Percentiles rank a stretch among this genome's conserved stretches.
These are phyloP conservation scores for Galerucella nymphaeae DNA, from an alignment of 2,888 invertebrate species.

Conservation along the genomic window DNA sequence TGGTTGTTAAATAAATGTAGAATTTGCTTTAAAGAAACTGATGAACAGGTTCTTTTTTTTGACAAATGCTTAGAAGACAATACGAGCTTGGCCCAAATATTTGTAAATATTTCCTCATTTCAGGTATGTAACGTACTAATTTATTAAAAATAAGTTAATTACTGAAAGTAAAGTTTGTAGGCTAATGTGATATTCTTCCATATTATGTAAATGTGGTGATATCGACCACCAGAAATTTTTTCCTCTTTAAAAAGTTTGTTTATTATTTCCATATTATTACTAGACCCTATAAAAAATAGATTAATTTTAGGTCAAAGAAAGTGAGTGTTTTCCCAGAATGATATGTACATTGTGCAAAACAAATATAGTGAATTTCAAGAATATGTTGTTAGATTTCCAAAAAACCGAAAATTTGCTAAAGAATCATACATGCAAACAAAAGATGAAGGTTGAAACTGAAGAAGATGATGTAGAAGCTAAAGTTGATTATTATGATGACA, in stretches of 20 bases:
- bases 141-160: neutral
- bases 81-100: constrained; percentile 31
- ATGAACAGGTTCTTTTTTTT: constrained; percentile 26
- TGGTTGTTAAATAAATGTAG: constrained; percentile 21
- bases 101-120: constrained; percentile 31
- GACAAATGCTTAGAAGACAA: constrained; percentile 29
- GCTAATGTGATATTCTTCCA: too few relatives aligned
- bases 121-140: constrained; percentile 19
- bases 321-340: constrained; percentile 26
- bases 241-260: neutral
- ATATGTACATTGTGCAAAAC: constrained; percentile 31
- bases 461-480: constrained; percentile 11
- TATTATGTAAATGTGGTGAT: too few relatives aligned
- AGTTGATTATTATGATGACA: constrained; percentile 9
- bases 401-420: constrained; percentile 27
- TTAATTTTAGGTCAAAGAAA: constrained; percentile 26
- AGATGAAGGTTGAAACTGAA: constrained; percentile 7
- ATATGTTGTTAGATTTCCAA: constrained; percentile 32
- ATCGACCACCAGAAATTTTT: neutral
- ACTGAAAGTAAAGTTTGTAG: too few relatives aligned
- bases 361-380: constrained; percentile 32
- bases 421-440: constrained; percentile 8
- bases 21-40: constrained; percentile 24
- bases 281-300: neutral
- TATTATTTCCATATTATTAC: neutral